Evolutionary conservation across 2,797 vertebrate genomes (phyloP), one percentile per base, ranked within the genome.

Genomic region (Numenius phaeopus): DNA sequence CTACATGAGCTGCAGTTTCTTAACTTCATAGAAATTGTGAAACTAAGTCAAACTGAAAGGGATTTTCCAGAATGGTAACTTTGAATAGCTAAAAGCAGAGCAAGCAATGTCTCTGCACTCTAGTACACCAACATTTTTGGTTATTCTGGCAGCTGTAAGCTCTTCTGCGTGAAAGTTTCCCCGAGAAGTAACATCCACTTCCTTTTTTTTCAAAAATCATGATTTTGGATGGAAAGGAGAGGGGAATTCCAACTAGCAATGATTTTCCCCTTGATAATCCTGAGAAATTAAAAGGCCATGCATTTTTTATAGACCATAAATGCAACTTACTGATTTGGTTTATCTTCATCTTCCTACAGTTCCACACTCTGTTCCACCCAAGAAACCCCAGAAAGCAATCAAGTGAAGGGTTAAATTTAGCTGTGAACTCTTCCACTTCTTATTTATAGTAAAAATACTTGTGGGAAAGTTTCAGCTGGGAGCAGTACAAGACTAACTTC

Each of bases 401-500:
- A 61, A 90, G 70, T 61, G 27, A 94, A 91, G 94, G 93, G 93
- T 97, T 96, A 96, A 96, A 87, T 95, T 95, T 87, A 96, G 94
- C 92, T 70, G 72, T 69, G 83, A 95, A 97, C 84, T 80, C 88
- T 96, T 89, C 93, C 79, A 90, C 93, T 95, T 95, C 91, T 95
- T 96, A 96, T 95, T 96, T 96, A 97, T 94, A 95, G 94, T 70
- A 91, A 93, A 96, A 97, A 94, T 90, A 89, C 90, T 94, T 94
- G 93, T 96, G 95, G 94, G 95, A 92, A 97, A 95, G 79, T 94
- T 96, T 94, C 81, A 91, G 79, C 87, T 78, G 83, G 88, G 94
- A 94, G 90, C 17, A 94, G 69, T 39, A 92, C 83, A 96, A 93
- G 75, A 89, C 71, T 22, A 77, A 87, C 93, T 95, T 96, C 90